A percentile compares a stretch with the other conserved stretches of the same genome.
Conservation (phyloP, 2,113 vertebrate species). For the cat (Felis catus) region DNA sequence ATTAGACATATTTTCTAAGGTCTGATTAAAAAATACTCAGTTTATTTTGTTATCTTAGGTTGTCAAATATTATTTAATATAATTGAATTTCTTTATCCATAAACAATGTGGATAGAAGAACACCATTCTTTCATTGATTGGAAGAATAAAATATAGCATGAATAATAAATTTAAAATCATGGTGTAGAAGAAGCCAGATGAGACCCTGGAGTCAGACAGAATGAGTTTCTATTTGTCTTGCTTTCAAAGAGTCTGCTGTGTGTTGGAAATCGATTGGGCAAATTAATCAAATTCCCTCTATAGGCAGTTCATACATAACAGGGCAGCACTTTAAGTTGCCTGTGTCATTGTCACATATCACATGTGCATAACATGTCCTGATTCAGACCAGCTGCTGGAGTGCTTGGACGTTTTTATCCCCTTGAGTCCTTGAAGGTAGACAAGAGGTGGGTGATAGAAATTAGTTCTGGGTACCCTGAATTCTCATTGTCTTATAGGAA, state of each 20-base stretch:
- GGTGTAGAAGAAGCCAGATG: conserved; percentile 42
- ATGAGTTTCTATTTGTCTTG: conserved; percentile 76
- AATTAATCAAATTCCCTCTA: conserved; percentile 66
- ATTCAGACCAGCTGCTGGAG: background rate
- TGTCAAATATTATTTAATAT: conserved; percentile 35
- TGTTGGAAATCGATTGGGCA: conserved; percentile 62
- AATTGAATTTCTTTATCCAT: conserved; percentile 16
- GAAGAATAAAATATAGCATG: conserved; percentile 39
- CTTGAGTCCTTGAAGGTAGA: background rate
- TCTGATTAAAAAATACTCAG: conserved; percentile 30
- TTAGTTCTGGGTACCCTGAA: background rate
- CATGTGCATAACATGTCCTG: background rate
- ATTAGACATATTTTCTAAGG: conserved; percentile 18
- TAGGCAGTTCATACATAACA: conserved; percentile 48
- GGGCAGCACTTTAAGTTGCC: conserved; percentile 3
- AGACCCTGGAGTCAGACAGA: conserved; percentile 70
- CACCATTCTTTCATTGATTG: background rate
- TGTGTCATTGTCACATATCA: conserved; percentile 40
- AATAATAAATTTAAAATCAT: conserved; percentile 58
- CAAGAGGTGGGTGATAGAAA: background rate
- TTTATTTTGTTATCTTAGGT: conserved; percentile 10
- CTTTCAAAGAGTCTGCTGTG: conserved; percentile 58
- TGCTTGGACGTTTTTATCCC: conserved; percentile 15
- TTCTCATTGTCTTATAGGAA: conserved; percentile 18
- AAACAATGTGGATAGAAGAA: background rate